These are phyloP conservation scores for Troides oblongomaculatus DNA, from an alignment of 2,888 invertebrate genomes.

Conservation along the genomic window DNA sequence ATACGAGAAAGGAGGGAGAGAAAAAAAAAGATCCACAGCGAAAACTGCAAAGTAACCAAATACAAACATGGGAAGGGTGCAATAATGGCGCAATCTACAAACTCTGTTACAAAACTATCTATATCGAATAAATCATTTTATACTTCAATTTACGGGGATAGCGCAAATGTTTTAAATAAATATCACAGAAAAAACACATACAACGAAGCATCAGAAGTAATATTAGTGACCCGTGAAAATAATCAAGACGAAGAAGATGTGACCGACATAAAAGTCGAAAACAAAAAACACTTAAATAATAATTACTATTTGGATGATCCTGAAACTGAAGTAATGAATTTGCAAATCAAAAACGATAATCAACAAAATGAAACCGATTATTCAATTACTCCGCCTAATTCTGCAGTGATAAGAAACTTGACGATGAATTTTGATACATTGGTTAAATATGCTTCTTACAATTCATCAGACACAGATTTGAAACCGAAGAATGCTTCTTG, in stretches of 20 bases:
- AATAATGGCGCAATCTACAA: slow-evolving; percentile 58
- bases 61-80: slow-evolving; percentile 51
- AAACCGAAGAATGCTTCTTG: slow-evolving; percentile 30
- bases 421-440: slow-evolving; percentile 16
- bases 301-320: slow-evolving; percentile 63
- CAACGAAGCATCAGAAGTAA: slow-evolving; percentile 29
- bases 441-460: slow-evolving; percentile 33
- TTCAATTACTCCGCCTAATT: slow-evolving; percentile 44
- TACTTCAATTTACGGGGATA: slow-evolving; percentile 68
- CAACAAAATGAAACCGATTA: slow-evolving; percentile 42
- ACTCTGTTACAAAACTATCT: slow-evolving; percentile 68
- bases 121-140: slow-evolving; percentile 73
- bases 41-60: slow-evolving; percentile 57
- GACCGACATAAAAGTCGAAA: slow-evolving; percentile 37
- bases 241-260: slow-evolving; percentile 33
- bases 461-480: slow-evolving; percentile 38
- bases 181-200: slow-evolving; percentile 34
- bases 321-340: slow-evolving; percentile 59
- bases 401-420: slow-evolving; percentile 49
- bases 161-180: slow-evolving; percentile 38
- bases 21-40: slow-evolving; percentile 58
- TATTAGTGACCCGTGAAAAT: not conserved
- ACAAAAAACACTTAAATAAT: slow-evolving; percentile 51
- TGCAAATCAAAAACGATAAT: slow-evolving; percentile 45
- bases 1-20: slow-evolving; percentile 64